A percentile compares a stretch with the other conserved stretches of the same genome.
These are phyloP conservation scores for Ostrea edulis DNA, from an alignment of 1,140 invertebrate genomes.

Conservation along the genomic window DNA sequence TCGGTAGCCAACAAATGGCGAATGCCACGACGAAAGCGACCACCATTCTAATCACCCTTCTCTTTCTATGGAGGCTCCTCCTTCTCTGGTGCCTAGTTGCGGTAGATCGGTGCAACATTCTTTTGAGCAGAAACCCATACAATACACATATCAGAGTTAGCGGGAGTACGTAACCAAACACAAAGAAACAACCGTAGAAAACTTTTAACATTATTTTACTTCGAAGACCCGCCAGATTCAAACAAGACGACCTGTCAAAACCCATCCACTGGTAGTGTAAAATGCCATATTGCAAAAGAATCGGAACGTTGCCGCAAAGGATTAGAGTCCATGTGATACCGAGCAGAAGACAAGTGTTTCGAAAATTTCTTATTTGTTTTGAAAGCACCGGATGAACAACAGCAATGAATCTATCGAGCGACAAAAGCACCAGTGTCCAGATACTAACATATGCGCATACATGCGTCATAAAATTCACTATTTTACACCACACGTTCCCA, in stretches of 20 bases:
- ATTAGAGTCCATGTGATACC: not conserved
- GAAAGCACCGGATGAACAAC: slow-evolving; percentile 7
- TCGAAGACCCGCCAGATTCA: not conserved
- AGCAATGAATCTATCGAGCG: slow-evolving; percentile 27
- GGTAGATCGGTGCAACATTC: not conserved
- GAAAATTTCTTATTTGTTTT: not conserved
- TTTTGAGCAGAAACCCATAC: not conserved
- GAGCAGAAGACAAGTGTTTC: not conserved
- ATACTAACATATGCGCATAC: not conserved
- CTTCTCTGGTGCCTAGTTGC: not conserved
- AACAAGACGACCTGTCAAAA: not conserved
- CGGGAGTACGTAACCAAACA: slow-evolving; percentile 17
- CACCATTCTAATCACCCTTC: not conserved
- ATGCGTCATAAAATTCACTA: not conserved
- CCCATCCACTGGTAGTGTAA: not conserved
- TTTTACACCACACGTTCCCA: slow-evolving; percentile 16
- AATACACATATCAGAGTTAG: not conserved
- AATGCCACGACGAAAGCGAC: not conserved
- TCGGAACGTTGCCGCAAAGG: not conserved
- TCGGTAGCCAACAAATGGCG: slow-evolving; percentile 29
- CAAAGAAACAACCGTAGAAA: slow-evolving; percentile 32
- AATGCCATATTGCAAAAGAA: not conserved
- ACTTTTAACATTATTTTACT: not conserved
- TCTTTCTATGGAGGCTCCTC: not conserved
- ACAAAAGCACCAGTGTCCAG: slow-evolving; percentile 29